phyloP scores from a whole-genome alignment of 2,113 vertebrate genomes.

The Pseudonaja textilis region DNA sequence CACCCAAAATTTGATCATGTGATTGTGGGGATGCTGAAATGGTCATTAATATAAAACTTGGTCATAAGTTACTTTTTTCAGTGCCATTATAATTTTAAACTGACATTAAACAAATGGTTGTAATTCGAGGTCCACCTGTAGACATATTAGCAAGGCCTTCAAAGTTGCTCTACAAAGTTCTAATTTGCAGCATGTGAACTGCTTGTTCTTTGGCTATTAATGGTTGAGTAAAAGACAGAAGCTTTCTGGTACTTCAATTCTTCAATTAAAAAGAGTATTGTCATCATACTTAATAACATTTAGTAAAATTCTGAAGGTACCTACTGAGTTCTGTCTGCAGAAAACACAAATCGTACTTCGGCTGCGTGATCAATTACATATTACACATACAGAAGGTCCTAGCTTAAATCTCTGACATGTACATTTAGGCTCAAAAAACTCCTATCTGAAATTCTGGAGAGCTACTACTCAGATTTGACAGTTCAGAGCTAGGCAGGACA shows the following conservation, averaged over 20 bases:
- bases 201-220: neutral
- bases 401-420: neutral
- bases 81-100: neutral
- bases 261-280: neutral
- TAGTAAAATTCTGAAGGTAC: neutral
- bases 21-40: neutral
- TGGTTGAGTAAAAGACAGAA: neutral
- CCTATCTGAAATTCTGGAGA: neutral
- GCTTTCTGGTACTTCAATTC: neutral
- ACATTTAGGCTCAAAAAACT: neutral
- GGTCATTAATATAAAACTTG: neutral
- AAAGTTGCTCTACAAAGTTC: neutral
- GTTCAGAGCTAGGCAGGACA: neutral
- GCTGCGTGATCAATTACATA: neutral
- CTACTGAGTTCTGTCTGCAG: conserved; percentile 10
- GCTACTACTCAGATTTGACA: neutral
- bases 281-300: neutral
- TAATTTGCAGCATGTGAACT: neutral
- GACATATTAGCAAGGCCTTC: neutral
- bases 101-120: neutral
- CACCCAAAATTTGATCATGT: neutral
- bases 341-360: neutral
- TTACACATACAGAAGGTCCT: neutral
- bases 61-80: neutral
- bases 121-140: neutral